Base-by-base conservation (phyloP, 2,888 invertebrate genomes). In the Aspidiotus destructor region DNA sequence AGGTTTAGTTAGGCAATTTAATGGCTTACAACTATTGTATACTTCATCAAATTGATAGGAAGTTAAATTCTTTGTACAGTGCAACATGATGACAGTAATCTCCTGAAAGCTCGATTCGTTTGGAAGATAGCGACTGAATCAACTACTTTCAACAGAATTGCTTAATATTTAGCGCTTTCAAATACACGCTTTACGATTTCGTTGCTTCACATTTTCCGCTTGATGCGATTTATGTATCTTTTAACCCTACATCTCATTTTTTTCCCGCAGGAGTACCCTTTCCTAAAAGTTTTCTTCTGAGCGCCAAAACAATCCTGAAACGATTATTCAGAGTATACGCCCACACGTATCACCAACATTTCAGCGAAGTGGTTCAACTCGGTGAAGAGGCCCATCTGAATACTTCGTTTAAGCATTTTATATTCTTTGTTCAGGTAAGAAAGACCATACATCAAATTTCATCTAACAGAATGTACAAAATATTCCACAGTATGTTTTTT, bases 321-420 rank as follows among this genome's bases (percentile, higher is more conserved):
- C 86, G 99, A 72, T 82, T 99, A 77, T 99, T 99, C 80, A 86
- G 99, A 76, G 97, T 99, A 71, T 99, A 99, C 80, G 99, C 99
- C 65, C 99, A 99, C 81, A 96, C 99, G 77, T 99, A 99, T 81
- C 97, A 99, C 81, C 96, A 97, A 78, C 99, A 99, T 82, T 98
- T 99, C 80, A 88, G 91, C 69, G 92, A 97, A 82, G 96, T 99
- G 72, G 95, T 98, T 69, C 92, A 95, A 79, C 84, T 99, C 70
- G 94, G 95, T 67, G 98, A 99, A 80, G 98, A 98, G 79, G 97
- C 98, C 68, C 99, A 99, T 79, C 85, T 99, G 74, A 99, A 99
- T 80, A 99, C 99, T 71, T 96, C 96, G 74, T 99, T 99, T 82
- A 99, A 99, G 78, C 99, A 99, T 82, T 99, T 99, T 79, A 97